Percentiles rank a stretch among this genome's conserved stretches.
Conservation (phyloP, 2,888 invertebrate genomes). For the Allygus modestus region DNA sequence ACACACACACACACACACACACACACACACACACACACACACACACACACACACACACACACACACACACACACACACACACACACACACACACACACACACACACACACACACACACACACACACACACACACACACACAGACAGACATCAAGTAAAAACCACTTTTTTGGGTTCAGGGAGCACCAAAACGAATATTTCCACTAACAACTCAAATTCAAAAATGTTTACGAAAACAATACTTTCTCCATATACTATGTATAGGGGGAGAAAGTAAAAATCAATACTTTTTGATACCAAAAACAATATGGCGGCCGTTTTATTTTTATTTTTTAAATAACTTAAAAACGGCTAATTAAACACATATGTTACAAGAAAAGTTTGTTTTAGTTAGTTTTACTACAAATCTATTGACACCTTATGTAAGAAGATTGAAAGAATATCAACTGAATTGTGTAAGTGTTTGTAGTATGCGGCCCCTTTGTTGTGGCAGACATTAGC, state of each 20-base stretch:
- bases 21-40: constrained; percentile 37
- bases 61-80: constrained; percentile 27
- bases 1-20: constrained; percentile 52
- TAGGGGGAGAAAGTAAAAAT: constrained; percentile 1
- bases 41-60: constrained; percentile 27
- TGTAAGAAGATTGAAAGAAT: too few species aligned
- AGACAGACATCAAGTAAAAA: background rate
- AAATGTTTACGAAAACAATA: background rate
- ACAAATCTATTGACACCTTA: too few species aligned
- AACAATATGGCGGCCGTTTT: too few species aligned
- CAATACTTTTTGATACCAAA: too few species aligned
- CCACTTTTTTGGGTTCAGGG: background rate
- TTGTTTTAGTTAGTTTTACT: too few species aligned
- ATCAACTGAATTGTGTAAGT: too few species aligned
- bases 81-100: constrained; percentile 27
- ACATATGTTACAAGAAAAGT: too few species aligned
- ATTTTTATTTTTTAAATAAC: too few species aligned
- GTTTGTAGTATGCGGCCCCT: too few species aligned
- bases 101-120: constrained; percentile 27
- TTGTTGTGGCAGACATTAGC: too few species aligned
- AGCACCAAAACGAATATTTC: background rate
- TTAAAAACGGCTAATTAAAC: too few species aligned
- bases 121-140: constrained; percentile 27
- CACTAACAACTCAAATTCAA: background rate
- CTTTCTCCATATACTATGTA: background rate